Conservation (phyloP, 2,888 invertebrate genomes). For the Metellina segmentata region DNA sequence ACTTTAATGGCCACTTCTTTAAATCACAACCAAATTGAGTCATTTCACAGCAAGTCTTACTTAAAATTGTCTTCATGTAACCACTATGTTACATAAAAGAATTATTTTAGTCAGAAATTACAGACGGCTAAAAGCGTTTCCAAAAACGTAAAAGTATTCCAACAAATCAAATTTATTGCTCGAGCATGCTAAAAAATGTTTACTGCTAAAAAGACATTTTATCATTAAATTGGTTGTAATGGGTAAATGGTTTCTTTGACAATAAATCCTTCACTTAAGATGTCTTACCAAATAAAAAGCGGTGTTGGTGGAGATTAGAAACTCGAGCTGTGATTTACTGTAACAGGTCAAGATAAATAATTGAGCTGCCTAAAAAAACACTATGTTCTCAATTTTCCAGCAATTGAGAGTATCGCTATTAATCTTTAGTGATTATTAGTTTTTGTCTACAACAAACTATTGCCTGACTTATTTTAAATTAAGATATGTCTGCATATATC, state of each 20-base stretch:
- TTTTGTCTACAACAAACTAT: not conserved
- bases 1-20: not conserved
- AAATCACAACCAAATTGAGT: not conserved
- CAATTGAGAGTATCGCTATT: not conserved
- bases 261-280: not conserved
- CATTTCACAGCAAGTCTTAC: not conserved
- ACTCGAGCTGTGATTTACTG: not conserved
- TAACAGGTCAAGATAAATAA: not conserved
- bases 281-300: not conserved
- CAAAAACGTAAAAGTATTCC: not conserved
- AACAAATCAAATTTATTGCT: not conserved
- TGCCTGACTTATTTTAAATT: not conserved
- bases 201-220: not conserved
- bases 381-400: not conserved
- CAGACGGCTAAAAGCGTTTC: not conserved
- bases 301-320: not conserved
- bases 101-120: not conserved
- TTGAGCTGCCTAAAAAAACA: not conserved
- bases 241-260: not conserved
- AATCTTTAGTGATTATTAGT: not conserved
- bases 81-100: not conserved
- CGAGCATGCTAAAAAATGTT: not conserved
- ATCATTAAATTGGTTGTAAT: conserved; percentile 1
- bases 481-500: no score
- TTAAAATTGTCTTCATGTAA: not conserved